Conservation (phyloP, 2,797 vertebrate genomes). For the Melanogrammus aeglefinus region DNA sequence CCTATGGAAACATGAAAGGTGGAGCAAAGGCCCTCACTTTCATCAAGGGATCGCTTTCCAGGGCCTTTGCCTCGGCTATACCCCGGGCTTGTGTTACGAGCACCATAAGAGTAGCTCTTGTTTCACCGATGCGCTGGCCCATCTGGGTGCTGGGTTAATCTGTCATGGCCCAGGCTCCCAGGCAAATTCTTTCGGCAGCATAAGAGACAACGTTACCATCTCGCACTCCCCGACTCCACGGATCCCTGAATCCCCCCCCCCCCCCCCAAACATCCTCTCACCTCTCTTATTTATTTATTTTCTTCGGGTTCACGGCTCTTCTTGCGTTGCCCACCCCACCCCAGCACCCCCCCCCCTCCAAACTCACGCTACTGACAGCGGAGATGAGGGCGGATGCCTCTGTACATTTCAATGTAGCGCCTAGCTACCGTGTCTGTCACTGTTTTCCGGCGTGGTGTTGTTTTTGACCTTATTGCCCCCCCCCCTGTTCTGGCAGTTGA, state of each 20-base stretch:
- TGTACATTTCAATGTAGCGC: constrained; percentile 58
- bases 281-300: constrained; percentile 24
- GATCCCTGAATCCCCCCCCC: not conserved
- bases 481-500: constrained; percentile 61
- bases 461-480: constrained; percentile 48
- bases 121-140: constrained; percentile 78
- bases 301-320: constrained; percentile 61
- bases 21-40: constrained; percentile 80
- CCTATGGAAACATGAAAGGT: constrained; percentile 86
- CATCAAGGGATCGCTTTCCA: constrained; percentile 81
- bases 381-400: constrained; percentile 54
- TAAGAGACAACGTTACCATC: constrained; percentile 73
- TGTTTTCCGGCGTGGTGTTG: constrained; percentile 64
- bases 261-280: constrained; percentile 24
- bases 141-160: constrained; percentile 75
- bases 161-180: constrained; percentile 78
- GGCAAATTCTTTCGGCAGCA: constrained; percentile 79
- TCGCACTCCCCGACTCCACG: constrained; percentile 50
- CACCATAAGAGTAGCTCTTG: constrained; percentile 79
- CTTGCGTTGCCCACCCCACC: constrained; percentile 15
- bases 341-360: constrained; percentile 21
- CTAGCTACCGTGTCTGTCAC: constrained; percentile 50
- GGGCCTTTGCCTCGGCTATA: constrained; percentile 68
- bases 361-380: constrained; percentile 55
- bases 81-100: constrained; percentile 79